Conservation (phyloP, 2,113 vertebrate genomes). For the Fregata magnificens region DNA sequence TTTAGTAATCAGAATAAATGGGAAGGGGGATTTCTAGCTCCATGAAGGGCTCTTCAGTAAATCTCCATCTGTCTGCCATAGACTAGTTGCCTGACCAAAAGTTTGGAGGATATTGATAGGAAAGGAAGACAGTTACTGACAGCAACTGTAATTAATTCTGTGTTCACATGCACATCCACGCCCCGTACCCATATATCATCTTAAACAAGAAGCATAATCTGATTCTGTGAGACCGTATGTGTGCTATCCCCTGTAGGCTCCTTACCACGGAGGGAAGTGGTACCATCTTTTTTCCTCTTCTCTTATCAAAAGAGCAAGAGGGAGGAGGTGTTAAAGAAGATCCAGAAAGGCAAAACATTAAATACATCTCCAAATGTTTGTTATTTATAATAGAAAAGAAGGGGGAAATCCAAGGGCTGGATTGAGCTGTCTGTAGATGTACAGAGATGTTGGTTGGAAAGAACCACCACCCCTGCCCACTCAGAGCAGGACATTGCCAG, state of each 20-base stretch:
- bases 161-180: neutral
- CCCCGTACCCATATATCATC: rapidly evolving
- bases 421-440: neutral
- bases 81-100: neutral
- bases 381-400: neutral
- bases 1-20: neutral
- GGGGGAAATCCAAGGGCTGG: neutral
- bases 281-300: neutral
- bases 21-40: neutral
- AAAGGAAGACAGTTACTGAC: neutral
- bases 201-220: neutral
- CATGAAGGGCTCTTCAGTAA: neutral
- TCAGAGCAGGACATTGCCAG: neutral
- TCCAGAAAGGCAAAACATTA: neutral
- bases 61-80: rapidly evolving
- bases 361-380: neutral
- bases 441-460: neutral
- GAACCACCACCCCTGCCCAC: neutral
- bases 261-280: neutral
- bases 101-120: neutral
- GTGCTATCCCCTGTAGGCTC: neutral
- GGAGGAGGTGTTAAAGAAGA: neutral
- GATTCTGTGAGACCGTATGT: neutral
- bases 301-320: neutral
- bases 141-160: neutral